Conservation (phyloP, 2,113 vertebrate genomes). For the mouse (Mus musculus) region GRCm39 chr1:133127501-133128000, state of each 20-base stretch:
- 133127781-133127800: not conserved
- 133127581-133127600: constrained; percentile 30
- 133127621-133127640: not conserved
- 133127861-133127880: constrained; percentile 24
- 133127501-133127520: not conserved
- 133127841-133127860: not conserved
- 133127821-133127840: not conserved
- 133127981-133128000: not conserved
- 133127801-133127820: not conserved
- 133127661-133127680: not conserved
- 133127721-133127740: not conserved
- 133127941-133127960: not conserved
- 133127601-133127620: not conserved
- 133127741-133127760: not conserved
- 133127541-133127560: constrained; percentile 1
- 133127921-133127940: constrained; percentile 37
- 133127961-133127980: constrained; percentile 31
- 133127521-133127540: not conserved
- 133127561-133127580: constrained; percentile 62
- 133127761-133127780: not conserved
- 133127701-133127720: not conserved
- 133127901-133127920: constrained; percentile 46
- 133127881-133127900: not conserved
- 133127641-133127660: not conserved
- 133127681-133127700: accelerated